These are phyloP conservation scores for Carassius auratus DNA, from an alignment of 2,113 vertebrate genomes.

Conservation along the genomic window DNA sequence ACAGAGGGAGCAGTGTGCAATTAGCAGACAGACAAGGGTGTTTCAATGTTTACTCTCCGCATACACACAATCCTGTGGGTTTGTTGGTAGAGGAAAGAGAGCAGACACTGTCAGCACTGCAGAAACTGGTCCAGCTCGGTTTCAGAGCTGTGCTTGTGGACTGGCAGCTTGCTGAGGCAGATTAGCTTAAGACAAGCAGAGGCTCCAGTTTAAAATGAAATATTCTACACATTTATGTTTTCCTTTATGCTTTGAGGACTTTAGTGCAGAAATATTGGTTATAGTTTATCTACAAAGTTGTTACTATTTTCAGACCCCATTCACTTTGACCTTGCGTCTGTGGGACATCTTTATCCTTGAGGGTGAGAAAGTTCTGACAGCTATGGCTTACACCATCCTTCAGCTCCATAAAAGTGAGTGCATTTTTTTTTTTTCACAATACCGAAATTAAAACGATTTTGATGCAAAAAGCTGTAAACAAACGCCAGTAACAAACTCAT, in stretches of 20 bases:
- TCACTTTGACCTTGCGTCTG: slow-evolving; percentile 83
- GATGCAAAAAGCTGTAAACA: background rate
- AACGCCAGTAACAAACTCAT: background rate
- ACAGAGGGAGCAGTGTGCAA: slow-evolving; percentile 42
- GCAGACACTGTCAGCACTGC: slow-evolving; percentile 64
- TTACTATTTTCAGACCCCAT: slow-evolving; percentile 76
- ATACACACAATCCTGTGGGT: slow-evolving; percentile 66
- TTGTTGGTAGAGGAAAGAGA: slow-evolving; percentile 57
- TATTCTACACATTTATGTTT: background rate
- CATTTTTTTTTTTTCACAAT: background rate
- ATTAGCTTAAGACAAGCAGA: background rate
- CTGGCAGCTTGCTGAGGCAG: background rate
- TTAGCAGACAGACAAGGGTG: slow-evolving; percentile 29
- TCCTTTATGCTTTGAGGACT: background rate
- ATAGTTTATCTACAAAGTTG: background rate
- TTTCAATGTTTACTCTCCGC: slow-evolving; percentile 48
- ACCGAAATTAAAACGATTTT: background rate
- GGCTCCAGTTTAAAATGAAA: background rate
- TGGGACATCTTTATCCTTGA: slow-evolving; percentile 90
- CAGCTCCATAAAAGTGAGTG: slow-evolving; percentile 85
- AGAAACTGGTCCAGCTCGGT: slow-evolving; percentile 47
- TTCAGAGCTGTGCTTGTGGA: slow-evolving; percentile 19
- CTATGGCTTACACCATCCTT: slow-evolving; percentile 85
- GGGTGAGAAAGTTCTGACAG: slow-evolving; percentile 80
- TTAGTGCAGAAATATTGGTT: background rate